phyloP scores from a whole-genome alignment of 2,888 invertebrate genomes.

The Tiliacea citrago region DNA sequence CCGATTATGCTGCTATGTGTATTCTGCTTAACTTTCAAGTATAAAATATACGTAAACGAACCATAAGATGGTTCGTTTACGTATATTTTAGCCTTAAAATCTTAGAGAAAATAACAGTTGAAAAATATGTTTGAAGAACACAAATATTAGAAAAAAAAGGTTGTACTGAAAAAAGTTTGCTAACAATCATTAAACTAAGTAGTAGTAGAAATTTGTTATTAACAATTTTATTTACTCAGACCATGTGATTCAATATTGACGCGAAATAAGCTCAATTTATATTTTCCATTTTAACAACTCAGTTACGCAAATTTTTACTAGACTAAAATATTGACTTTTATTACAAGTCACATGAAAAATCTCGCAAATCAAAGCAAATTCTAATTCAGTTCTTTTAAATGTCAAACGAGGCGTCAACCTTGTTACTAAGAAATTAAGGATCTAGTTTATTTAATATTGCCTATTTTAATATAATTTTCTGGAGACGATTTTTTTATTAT shows the following conservation, averaged over 20 bases:
- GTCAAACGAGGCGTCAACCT: slow-evolving; percentile 28
- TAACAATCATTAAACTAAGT: background rate
- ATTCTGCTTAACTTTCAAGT: background rate
- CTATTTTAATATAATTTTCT: slow-evolving; percentile 26
- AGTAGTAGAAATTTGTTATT: too few relatives aligned
- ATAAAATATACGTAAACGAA: background rate
- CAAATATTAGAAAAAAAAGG: background rate
- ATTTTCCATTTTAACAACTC: slow-evolving; percentile 36
- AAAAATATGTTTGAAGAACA: background rate
- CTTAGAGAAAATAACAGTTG: background rate
- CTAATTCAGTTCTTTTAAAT: slow-evolving; percentile 25
- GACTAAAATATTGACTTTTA: slow-evolving; percentile 13
- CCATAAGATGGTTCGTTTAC: too few relatives aligned
- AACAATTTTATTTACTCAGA: background rate
- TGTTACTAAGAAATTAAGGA: slow-evolving; percentile 24
- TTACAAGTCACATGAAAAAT: slow-evolving; percentile 11
- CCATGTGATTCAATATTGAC: background rate
- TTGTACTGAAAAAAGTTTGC: too few relatives aligned
- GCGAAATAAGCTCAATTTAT: slow-evolving; percentile 5
- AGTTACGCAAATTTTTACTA: slow-evolving; percentile 4
- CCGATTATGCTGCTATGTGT: background rate
- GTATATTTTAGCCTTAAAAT: too few relatives aligned
- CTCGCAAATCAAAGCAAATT: slow-evolving; percentile 8
- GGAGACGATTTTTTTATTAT: slow-evolving; percentile 5
- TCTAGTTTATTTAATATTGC: slow-evolving; percentile 34